Base-by-base conservation (phyloP, 1,140 invertebrate genomes). In the Lepidotrigona ventralis region DNA sequence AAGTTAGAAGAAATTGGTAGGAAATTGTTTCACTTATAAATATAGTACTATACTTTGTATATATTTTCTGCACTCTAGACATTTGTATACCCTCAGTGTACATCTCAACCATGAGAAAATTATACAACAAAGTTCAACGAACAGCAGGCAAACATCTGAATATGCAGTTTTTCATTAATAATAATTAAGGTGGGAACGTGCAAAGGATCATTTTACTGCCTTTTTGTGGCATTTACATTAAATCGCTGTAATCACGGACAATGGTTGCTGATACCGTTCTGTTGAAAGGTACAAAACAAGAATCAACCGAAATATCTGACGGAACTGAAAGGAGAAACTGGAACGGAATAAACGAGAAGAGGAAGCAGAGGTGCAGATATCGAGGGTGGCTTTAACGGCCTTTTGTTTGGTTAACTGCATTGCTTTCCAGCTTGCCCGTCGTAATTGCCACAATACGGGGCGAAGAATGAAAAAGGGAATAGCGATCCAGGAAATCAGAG, bases 361-460 rank as follows among this genome's bases (percentile, higher is more conserved):
- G 79, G 79, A 87, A 87, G 84, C 87, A 82, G 86, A 90, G 85
- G 79, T 88, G 75, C 81, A 84, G 86, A 89, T 86, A 86, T 88
- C 85, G 81, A 69, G 85, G 81, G 64, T 85, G 78, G 75, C 85
- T 90, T 86, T 90, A 88, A 85, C 80, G 87, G 88, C 90, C 91
- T 92, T 92, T 91, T 92, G 91, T 92, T 92, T 92, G 90, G 91
- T 87, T 91, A 90, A 89, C 90, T 88, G 78, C 87, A 83, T 89
- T 88, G 87, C 86, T 87, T 82, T 63, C 68, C 83, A 81, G 88
- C 87, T 77, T 79, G 85, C 77, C 86, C 85, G 87, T 90, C 85
- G 87, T 90, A 92, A 92, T 91, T 91, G 87, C 88, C 88, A 90
- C 91, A 91, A 91, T 90, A 87, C 88, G 68, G 51, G 68, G 72